Percentiles rank a stretch among this genome's conserved stretches.
phyloP scores from a whole-genome alignment of 2,797 vertebrate genomes.

The Limnodromus scolopaceus region DNA sequence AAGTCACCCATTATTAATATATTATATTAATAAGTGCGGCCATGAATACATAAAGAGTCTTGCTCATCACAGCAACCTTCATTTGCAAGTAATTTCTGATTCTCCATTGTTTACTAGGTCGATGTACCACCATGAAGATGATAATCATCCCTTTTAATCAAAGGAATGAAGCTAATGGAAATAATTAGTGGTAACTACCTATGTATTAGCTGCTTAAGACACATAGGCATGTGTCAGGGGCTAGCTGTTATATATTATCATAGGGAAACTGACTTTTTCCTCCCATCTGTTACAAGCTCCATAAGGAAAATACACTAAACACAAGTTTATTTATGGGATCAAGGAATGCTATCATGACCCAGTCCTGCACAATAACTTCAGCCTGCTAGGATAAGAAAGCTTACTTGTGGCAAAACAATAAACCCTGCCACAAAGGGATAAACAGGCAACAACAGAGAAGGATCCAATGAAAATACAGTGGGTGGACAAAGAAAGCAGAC shows the following conservation, averaged over 20 bases:
- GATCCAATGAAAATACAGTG: not conserved
- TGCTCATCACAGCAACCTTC: not conserved
- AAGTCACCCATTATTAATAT: not conserved
- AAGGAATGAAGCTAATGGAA: constrained; percentile 5
- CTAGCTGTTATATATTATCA: not conserved
- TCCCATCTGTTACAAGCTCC: not conserved
- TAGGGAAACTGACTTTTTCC: not conserved
- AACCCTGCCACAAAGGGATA: not conserved
- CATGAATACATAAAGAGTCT: not conserved
- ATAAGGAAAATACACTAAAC: not conserved
- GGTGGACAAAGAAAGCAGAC: not conserved
- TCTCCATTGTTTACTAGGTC: not conserved
- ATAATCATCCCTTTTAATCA: not conserved
- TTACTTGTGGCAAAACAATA: not conserved
- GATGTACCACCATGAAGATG: not conserved
- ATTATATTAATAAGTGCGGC: not conserved
- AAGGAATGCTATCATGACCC: not conserved
- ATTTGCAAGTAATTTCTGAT: constrained; percentile 10
- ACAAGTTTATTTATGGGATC: not conserved
- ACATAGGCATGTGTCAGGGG: not conserved
- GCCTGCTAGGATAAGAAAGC: not conserved
- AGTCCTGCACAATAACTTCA: not conserved
- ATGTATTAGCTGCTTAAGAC: not conserved
- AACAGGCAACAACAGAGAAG: not conserved
- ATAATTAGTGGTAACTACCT: not conserved